These are phyloP conservation scores for Zhuqinia jingwanae DNA, from an alignment of 2,888 invertebrate species.

Conservation along the genomic window DNA sequence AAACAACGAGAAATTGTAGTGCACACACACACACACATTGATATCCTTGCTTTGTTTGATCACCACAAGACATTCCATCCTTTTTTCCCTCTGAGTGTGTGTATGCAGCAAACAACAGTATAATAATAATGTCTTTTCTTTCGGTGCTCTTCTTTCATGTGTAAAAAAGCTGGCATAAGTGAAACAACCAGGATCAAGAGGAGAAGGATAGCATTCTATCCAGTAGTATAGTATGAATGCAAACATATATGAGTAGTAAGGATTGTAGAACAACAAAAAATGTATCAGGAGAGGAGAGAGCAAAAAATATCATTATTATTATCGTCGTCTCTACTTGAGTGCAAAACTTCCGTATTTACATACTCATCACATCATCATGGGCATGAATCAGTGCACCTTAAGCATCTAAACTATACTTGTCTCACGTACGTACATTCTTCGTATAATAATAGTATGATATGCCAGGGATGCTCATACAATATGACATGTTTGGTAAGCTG, in stretches of 20 bases:
- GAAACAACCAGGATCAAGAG: no score
- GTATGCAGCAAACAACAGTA: neutral
- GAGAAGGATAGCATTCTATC: neutral
- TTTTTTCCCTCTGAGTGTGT: neutral
- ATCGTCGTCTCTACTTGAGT: constrained; percentile 19
- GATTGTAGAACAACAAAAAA: neutral
- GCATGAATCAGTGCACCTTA: neutral
- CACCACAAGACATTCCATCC: constrained; percentile 30
- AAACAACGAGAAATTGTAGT: constrained; percentile 5
- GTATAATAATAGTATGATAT: neutral
- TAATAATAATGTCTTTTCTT: neutral
- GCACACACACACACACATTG: neutral
- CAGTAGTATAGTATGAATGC: neutral
- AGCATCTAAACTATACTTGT: neutral
- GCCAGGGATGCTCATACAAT: neutral
- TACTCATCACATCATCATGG: constrained; percentile 15
- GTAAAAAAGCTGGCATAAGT: neutral
- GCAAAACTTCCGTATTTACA: constrained; percentile 24
- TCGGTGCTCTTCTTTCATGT: neutral
- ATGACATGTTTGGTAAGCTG: neutral
- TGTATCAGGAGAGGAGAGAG: neutral
- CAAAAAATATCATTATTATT: neutral
- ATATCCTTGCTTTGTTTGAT: constrained; percentile 1
- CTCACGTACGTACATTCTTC: neutral
- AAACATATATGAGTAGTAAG: no score